A percentile compares a stretch with the other conserved stretches of the same genome.
Conservation (phyloP, 2,888 invertebrate species). For the Itoplectis maculator region DNA sequence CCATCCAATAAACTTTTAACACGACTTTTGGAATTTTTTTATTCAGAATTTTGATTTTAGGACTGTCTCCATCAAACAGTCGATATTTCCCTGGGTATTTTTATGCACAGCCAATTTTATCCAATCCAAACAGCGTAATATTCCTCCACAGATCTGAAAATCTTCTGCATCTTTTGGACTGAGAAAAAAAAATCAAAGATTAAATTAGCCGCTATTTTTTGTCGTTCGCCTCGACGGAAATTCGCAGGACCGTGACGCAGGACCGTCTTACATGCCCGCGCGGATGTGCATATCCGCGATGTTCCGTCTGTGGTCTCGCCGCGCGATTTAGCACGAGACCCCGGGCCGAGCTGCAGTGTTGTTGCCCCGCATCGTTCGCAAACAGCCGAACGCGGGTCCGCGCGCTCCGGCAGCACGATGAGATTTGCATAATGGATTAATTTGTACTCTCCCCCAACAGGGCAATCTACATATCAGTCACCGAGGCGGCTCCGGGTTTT, state of each 20-base stretch:
- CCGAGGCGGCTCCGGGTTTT: slow-evolving; percentile 21
- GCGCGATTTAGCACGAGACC: slow-evolving; percentile 25
- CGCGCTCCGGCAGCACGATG: slow-evolving; percentile 5
- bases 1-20: no score
- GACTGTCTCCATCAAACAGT: no score
- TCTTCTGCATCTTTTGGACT: neutral
- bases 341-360: neutral
- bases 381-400: slow-evolving; percentile 38
- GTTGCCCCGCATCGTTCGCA: slow-evolving; percentile 22
- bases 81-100: no score
- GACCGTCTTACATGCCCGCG: neutral
- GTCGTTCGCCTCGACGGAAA: neutral
- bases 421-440: slow-evolving; percentile 61
- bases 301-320: neutral
- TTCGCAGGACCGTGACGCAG: neutral
- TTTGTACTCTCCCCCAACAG: slow-evolving; percentile 43
- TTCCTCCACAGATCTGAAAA: neutral
- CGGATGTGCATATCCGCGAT: slow-evolving; percentile 17
- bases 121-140: no score
- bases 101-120: no score
- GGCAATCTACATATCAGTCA: slow-evolving; percentile 36
- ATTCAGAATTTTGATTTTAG: no score
- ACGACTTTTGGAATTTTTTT: no score
- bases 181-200: neutral
- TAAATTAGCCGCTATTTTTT: neutral